Evolutionary conservation across 2,888 invertebrate species (phyloP), one percentile per base, ranked within the genome.

Genomic region (Danaus chrysippus): DNA sequence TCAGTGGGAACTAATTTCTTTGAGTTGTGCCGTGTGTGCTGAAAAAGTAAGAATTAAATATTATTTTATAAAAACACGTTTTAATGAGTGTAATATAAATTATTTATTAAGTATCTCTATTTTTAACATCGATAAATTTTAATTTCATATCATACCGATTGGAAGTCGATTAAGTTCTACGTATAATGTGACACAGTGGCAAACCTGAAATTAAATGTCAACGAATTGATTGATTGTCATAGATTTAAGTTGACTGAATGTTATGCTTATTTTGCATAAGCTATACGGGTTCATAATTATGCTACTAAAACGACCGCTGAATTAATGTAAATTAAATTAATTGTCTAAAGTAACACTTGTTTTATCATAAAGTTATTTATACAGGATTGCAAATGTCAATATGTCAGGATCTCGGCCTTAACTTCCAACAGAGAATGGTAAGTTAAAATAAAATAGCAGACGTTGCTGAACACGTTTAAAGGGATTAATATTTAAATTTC

Each of bases 361-460:
- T 83, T 74, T 76, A 75, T 75, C 71, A 72, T 72, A 76, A 81
- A 82, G 84, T 81, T 73, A 74, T 73, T 75, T 81, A 76, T 85
- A 88, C 86, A 84, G 82, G 84, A 86, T 88, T 89, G 89, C 91
- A 90, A 91, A 91, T 91, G 91, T 91, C 91, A 91, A 91, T 91
- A 91, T 91, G 91, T 89, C 91, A 90, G 89, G 91, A 91, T 87
- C 88, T 91, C 84, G 90, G 91, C 87, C 89, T 90, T 91, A 91
- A 90, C 83, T 91, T 91, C 89, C 91, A 91, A 85, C 90, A 91
- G 86, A 91, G 91, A 91, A 91, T 91, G 91, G 91, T 90, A 76
- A 54, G 59, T 49, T 52, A 15, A 58, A 62, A 56, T 59, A 42
- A 60, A 61, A 54, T 57, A 46, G 44, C 11, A 15, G 17, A 10